Evolutionary conservation across 2,888 invertebrate species (phyloP).

Genomic region (Oscheius sp.): DNA sequence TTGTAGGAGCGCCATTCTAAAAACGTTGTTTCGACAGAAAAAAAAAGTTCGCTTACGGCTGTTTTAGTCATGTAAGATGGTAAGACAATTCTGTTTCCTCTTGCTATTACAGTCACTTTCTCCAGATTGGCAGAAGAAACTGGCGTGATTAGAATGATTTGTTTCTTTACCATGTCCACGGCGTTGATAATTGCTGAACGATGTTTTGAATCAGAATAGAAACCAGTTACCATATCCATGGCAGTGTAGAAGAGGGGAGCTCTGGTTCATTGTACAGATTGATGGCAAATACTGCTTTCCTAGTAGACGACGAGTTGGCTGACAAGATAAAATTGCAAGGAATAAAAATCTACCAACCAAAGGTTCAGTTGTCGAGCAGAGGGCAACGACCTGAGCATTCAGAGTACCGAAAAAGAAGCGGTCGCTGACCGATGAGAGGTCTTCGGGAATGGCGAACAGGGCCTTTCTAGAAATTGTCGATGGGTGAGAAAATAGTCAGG

Average conservation of each 20-base stretch:
- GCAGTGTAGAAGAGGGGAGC: neutral
- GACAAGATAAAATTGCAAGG: neutral
- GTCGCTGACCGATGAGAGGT: conserved; percentile 15
- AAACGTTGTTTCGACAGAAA: neutral
- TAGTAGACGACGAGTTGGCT: conserved; percentile 1
- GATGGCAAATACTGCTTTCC: neutral
- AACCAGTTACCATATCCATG: conserved; percentile 12
- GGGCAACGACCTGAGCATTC: conserved; percentile 27
- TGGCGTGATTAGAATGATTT: neutral
- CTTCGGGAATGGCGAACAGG: conserved; percentile 22
- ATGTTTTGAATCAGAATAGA: neutral
- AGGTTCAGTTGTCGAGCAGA: conserved; percentile 21
- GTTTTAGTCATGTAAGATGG: conserved; percentile 6
- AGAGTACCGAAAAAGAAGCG: conserved; percentile 21
- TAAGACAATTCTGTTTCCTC: conserved; percentile 10
- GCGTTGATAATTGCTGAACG: conserved; percentile 17
- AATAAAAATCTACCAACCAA: neutral
- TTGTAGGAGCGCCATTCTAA: conserved; percentile 22
- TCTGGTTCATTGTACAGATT: neutral
- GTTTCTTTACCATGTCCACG: neutral
- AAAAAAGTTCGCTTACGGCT: conserved; percentile 1
- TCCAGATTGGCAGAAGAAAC: neutral
- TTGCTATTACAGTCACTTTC: conserved; percentile 10
- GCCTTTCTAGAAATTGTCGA: neutral
- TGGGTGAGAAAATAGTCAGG: neutral